Conservation (phyloP, 2,113 vertebrate species). For the Chloebia gouldiae region DNA sequence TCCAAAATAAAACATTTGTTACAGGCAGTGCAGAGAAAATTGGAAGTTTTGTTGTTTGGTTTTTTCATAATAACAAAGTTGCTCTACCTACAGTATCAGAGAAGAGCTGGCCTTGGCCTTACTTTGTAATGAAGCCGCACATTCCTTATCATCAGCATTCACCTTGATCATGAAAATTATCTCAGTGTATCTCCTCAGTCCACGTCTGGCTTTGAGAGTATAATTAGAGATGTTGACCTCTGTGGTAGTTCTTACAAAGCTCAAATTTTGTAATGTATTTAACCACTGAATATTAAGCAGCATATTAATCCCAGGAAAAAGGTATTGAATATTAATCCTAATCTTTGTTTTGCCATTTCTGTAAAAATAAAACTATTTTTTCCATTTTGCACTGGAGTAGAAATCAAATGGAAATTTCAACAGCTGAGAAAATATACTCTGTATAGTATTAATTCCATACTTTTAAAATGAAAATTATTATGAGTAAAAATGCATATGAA, state of each 20-base stretch:
- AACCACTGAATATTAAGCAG: background rate
- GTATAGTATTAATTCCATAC: background rate
- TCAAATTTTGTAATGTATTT: background rate
- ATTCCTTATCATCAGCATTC: background rate
- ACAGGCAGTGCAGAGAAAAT: background rate
- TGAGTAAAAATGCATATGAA: background rate
- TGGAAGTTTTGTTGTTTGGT: background rate
- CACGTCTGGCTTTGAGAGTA: background rate
- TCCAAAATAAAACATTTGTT: background rate
- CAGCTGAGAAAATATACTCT: background rate
- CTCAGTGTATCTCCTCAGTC: background rate
- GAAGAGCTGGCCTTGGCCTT: background rate
- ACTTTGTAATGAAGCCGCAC: background rate
- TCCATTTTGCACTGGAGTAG: background rate
- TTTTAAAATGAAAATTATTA: background rate
- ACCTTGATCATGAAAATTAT: background rate
- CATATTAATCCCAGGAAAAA: background rate
- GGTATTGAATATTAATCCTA: background rate
- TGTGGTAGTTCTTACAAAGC: background rate
- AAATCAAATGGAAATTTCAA: background rate
- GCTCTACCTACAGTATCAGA: background rate
- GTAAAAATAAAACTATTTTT: background rate
- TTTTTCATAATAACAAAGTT: background rate
- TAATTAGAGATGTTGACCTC: background rate
- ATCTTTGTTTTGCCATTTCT: background rate